Evolutionary conservation across 2,113 vertebrate genomes (phyloP).

Genomic region (Phaethornis superciliosus): DNA sequence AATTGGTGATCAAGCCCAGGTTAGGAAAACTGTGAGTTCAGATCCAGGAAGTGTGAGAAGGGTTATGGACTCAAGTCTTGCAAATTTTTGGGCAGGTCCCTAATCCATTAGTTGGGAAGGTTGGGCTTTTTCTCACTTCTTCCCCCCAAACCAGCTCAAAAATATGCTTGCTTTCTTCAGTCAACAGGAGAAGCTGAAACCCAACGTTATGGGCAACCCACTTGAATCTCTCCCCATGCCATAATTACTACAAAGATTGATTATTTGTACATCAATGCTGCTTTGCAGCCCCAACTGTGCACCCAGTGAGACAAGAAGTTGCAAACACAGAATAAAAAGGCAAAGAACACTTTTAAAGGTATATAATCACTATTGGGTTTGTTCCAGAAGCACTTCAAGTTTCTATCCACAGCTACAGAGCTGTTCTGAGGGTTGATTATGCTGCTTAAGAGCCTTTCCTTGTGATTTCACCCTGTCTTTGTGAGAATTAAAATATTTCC

Average conservation of each 20-base stretch:
- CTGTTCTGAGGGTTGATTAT: background rate
- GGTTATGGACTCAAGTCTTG: background rate
- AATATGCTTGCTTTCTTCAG: background rate
- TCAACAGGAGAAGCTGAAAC: background rate
- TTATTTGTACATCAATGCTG: background rate
- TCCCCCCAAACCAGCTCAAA: background rate
- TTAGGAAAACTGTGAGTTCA: background rate
- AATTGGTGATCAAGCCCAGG: background rate
- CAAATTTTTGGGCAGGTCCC: background rate
- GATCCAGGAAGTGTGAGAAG: background rate
- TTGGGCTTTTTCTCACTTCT: background rate
- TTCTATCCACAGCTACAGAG: background rate
- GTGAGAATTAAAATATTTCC: background rate
- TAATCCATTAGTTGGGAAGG: background rate
- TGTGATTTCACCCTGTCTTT: background rate
- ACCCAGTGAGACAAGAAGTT: background rate
- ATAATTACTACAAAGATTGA: background rate
- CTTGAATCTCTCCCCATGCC: background rate
- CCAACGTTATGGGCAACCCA: background rate
- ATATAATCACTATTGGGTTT: background rate
- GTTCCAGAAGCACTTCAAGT: background rate
- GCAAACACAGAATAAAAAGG: background rate
- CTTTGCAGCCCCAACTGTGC: background rate
- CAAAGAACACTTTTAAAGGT: background rate
- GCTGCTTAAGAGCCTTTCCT: background rate